Evolutionary conservation across 2,888 invertebrate species (phyloP), one percentile per base, ranked within the genome.

Genomic region (Agrochola lota): DNA sequence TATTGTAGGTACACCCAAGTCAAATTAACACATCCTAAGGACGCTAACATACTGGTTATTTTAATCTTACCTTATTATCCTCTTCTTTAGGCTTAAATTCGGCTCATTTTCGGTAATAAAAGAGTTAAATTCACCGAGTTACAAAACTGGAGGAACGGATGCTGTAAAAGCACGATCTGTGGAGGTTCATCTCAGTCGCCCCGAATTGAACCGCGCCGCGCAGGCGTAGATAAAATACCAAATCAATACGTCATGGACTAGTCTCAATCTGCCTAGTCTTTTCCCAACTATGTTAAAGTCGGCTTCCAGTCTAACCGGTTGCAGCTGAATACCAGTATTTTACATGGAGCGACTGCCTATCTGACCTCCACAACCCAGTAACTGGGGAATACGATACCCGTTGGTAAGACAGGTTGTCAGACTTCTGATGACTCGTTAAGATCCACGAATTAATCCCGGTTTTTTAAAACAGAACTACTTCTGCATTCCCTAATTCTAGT

Each of bases 191-290:
- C 95, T 91, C 46, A 63, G 93, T 93, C 91, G 86, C 87, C 89
- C 89, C 90, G 91, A 30, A 46, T n/a, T 91, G 77, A 85, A 94
- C 92, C 85, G 93, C 96, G 96, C 92, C 85, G 94, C 96, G 96
- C 96, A 96, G 87, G 92, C 96, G 96, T 92, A 74, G 73, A n/a
- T 79, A 17, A 40, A 35, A 40, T 40, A 43, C 40, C 55, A 71
- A 78, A 80, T 83, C 84, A 71, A 84, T 82, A 73, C 6, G 43
- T 43, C 43, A 17, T 23, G 46, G 12, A 70, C 7, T 35, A 17
- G 11, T 4, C 1, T 43, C 43, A 43, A 43, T 43, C 11, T 43
- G 11, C 43, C 9, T 43, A 40, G 43, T 11, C 43, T 11, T 43
- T 43, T 43, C 43, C 11, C 43, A 11, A 43, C 43, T 11, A 43